A percentile compares a stretch with the other conserved stretches of the same genome.
Conservation (phyloP, 2,113 vertebrate species). For the Terrapene triunguis region DNA sequence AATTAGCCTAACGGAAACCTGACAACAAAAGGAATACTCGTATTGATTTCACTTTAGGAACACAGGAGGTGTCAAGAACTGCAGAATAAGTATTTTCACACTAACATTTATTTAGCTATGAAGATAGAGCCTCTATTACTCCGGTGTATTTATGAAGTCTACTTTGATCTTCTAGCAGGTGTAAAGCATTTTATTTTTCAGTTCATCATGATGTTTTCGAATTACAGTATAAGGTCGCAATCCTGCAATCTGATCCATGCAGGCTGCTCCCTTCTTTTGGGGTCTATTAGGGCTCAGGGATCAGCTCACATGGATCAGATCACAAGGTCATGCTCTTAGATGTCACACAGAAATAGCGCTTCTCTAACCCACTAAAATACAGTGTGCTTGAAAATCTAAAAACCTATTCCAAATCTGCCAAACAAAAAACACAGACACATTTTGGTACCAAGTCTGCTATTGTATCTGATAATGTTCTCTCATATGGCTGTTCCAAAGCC, state of each 20-base stretch:
- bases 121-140: not conserved
- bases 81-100: not conserved
- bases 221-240: not conserved
- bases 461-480: not conserved
- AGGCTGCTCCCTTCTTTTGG: not conserved
- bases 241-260: not conserved
- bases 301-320: not conserved
- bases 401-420: not conserved
- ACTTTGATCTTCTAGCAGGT: not conserved
- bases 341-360: not conserved
- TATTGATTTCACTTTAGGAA: conserved; percentile 34
- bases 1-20: conserved; percentile 28
- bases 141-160: not conserved
- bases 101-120: not conserved
- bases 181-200: not conserved
- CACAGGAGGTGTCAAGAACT: not conserved
- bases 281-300: not conserved
- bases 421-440: not conserved
- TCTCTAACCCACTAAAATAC: not conserved
- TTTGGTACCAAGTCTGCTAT: not conserved
- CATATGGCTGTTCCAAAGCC: not conserved
- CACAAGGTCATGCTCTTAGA: fast-evolving
- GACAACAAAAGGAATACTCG: not conserved
- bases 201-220: not conserved
- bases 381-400: not conserved